Base-by-base conservation (phyloP, 2,888 invertebrate genomes). In the Nycteola revayana region DNA sequence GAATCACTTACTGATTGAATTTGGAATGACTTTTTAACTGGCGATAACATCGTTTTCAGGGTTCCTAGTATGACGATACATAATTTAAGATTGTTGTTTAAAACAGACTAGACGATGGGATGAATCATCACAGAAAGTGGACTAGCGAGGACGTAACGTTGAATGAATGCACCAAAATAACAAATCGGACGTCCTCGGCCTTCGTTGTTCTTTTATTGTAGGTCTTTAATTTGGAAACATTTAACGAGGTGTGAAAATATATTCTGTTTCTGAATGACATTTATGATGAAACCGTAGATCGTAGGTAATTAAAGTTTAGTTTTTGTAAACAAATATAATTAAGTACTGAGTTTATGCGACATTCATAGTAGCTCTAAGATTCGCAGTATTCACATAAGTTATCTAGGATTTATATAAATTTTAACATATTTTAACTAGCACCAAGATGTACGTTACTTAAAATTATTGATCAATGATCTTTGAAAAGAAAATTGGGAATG, bases 151-250 rank as follows among this genome's bases (percentile, higher is more conserved):
- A 72, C 73, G 60, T 54, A 38, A 49, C 60, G 66, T 55, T 80
- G 73, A 82, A 81, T 81, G 79, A 74, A 79, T 79, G 75, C 75
- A 75, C 78, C 63, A 53, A 82, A 79, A 79, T 79, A 81, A 74
- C 75, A 64, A 57, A 63, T 57, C 43, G 48, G 38, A 37, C 57
- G 75, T 66, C 77, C 80, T 80, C 80, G 76, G 78, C 78, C 77
- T 82, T 82, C 70, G 48, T 38, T 48, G 48, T 43, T 54, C 50
- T 57, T 61, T 63, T 53, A 55, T 54, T 51, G 51, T 48, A 52
- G 56, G 53, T 14, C 14, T 51, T 57, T 56, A 46, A 60, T 47
- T 51, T 45, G 40, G 42, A 58, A 41, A 20, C 24, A 36, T 39
- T 38, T 25, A 35, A 35, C 25, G 34, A 2, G 14, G 14, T 14